phyloP scores from a whole-genome alignment of 92 coral and sea anemone genomes.

The Paramuricea clavata region DNA sequence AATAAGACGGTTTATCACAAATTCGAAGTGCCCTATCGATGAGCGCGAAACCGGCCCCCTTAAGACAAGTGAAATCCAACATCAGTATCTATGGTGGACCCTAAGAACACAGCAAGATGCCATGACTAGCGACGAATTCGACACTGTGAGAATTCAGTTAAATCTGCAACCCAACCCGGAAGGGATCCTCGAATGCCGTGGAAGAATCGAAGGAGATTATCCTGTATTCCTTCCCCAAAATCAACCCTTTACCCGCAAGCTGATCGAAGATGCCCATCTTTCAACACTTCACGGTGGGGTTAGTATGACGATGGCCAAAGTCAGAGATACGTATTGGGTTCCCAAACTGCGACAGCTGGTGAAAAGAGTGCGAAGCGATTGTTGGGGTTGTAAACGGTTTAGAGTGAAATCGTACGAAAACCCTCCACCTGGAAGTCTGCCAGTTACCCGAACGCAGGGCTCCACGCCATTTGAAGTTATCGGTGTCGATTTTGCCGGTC shows the following conservation, averaged over 20 bases:
- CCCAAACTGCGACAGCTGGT: conserved; percentile 54
- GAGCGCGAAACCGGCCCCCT: conserved; percentile 49
- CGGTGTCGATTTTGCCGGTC: conserved; percentile 53
- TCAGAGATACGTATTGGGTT: conserved; percentile 49
- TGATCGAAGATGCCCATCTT: conserved; percentile 41
- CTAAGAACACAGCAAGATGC: background rate
- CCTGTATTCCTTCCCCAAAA: conserved; percentile 41
- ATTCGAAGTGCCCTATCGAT: background rate
- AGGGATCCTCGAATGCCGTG: conserved; percentile 52
- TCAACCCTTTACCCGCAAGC: conserved; percentile 45
- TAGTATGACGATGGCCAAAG: conserved; percentile 58
- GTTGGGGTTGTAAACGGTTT: conserved; percentile 41
- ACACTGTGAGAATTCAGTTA: conserved; percentile 24
- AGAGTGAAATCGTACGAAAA: conserved; percentile 22
- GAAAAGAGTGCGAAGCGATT: conserved; percentile 49
- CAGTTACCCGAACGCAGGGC: conserved; percentile 53
- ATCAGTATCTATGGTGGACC: conserved; percentile 37
- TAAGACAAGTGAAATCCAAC: conserved; percentile 39
- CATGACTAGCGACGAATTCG: conserved; percentile 22
- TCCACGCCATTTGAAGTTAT: conserved; percentile 47
- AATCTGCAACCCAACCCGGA: conserved; percentile 52
- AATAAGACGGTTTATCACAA: conserved; percentile 46
- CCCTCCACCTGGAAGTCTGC: conserved; percentile 60
- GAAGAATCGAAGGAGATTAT: conserved; percentile 54
- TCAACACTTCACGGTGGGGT: conserved; percentile 59